These are phyloP conservation scores for Brotula barbata DNA, from an alignment of 2,797 vertebrate genomes.

Conservation along the genomic window DNA sequence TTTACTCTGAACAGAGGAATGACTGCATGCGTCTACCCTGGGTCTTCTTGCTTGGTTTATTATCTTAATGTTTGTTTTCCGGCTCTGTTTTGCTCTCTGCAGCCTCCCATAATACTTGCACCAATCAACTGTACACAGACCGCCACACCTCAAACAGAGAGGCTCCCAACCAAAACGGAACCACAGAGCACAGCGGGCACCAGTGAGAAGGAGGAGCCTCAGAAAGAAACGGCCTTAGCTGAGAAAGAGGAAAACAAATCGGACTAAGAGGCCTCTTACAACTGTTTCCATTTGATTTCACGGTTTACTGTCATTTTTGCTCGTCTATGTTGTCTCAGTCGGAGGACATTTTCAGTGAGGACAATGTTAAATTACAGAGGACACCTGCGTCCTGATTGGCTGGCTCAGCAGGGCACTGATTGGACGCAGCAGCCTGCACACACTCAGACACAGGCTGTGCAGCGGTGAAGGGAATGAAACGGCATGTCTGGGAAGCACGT, in stretches of 20 bases:
- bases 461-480: constrained; percentile 23
- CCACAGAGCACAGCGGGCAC: constrained; percentile 47
- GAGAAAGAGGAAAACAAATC: constrained; percentile 61
- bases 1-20: constrained; percentile 40
- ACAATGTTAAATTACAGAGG: constrained; percentile 46
- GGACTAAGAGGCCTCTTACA: constrained; percentile 60
- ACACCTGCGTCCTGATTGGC: constrained; percentile 22
- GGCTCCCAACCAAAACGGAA: constrained; percentile 61
- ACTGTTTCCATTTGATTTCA: constrained; percentile 30
- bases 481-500: constrained; percentile 4
- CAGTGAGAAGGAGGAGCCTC: constrained; percentile 62
- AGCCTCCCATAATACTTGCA: constrained; percentile 82
- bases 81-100: constrained; percentile 64
- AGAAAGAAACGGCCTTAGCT: constrained; percentile 59
- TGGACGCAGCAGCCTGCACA: too few species aligned
- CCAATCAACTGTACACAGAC: constrained; percentile 80
- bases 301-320: constrained; percentile 36
- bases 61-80: too few species aligned
- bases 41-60: not conserved
- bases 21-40: constrained; percentile 48
- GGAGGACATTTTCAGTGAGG: constrained; percentile 41
- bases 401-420: constrained; percentile 12
- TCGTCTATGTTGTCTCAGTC: constrained; percentile 44
- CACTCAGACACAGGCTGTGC: not conserved
- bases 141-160: constrained; percentile 62